Conservation (phyloP, 2,113 vertebrate species). For the Boleophthalmus pectinirostris region DNA sequence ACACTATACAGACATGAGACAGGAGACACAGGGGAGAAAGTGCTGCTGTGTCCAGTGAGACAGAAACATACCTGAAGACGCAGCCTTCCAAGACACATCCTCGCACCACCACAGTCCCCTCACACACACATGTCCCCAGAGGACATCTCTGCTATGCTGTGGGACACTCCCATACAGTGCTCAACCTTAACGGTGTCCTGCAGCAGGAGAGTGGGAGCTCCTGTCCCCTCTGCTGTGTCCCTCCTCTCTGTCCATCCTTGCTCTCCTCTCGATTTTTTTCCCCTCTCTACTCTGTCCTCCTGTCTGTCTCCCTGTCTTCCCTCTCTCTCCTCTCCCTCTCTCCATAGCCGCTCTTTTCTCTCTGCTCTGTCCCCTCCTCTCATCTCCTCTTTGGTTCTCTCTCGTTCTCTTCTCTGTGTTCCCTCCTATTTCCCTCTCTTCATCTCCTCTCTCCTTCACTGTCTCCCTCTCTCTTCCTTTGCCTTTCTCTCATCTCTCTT, state of each 20-base stretch:
- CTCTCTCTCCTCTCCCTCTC: neutral
- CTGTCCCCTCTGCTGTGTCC: neutral
- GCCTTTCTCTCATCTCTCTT: too few relatives aligned
- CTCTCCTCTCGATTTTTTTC: neutral
- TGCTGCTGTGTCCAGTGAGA: neutral
- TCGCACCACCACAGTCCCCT: neutral
- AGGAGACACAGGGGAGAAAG: neutral
- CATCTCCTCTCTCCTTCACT: too few relatives aligned
- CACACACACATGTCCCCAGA: neutral
- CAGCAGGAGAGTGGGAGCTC: neutral
- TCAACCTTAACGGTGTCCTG: neutral
- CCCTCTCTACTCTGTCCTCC: neutral
- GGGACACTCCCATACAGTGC: neutral
- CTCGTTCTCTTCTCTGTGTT: too few relatives aligned
- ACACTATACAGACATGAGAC: neutral
- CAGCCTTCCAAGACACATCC: neutral
- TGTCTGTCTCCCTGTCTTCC: neutral
- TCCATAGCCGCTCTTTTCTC: neutral
- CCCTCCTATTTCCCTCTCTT: too few relatives aligned
- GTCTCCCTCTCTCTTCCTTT: too few relatives aligned
- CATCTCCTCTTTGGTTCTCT: too few relatives aligned
- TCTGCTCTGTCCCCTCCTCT: too few relatives aligned
- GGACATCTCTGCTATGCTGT: neutral
- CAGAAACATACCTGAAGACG: neutral
- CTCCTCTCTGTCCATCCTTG: neutral